Percentiles rank a stretch among this genome's conserved stretches.
phyloP scores from a whole-genome alignment of 2,888 invertebrate species.

The Ochropleura plecta region DNA sequence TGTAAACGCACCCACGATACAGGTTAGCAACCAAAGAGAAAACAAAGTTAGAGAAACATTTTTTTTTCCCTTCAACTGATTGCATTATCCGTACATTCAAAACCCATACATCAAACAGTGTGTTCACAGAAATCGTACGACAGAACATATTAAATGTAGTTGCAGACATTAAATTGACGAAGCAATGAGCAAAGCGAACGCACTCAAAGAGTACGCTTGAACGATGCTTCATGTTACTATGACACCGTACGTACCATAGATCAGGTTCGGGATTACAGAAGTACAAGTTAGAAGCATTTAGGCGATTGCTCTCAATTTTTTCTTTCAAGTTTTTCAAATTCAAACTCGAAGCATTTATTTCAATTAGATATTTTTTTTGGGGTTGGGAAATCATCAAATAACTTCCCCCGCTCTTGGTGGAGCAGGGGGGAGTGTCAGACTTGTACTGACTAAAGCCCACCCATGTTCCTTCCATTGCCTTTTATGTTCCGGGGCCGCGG shows the following conservation, averaged over 20 bases:
- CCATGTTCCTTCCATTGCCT: no score
- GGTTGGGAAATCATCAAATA: no score
- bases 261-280: constrained; percentile 67
- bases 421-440: no score
- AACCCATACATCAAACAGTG: neutral
- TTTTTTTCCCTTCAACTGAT: neutral
- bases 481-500: no score
- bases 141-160: neutral
- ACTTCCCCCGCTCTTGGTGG: no score
- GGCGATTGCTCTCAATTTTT: no score
- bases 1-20: no score
- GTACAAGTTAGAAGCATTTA: constrained; percentile 9
- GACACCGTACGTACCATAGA: constrained; percentile 71
- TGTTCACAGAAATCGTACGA: neutral
- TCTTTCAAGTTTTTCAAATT: no score
- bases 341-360: no score
- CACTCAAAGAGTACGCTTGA: constrained; percentile 78
- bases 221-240: constrained; percentile 76
- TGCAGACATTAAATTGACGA: constrained; percentile 58
- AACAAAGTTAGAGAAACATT: neutral
- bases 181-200: constrained; percentile 79
- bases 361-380: no score
- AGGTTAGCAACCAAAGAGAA: neutral
- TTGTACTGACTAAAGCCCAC: no score
- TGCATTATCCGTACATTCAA: neutral